Conservation (phyloP, 2,113 vertebrate species). For the Zingel zingel region DNA sequence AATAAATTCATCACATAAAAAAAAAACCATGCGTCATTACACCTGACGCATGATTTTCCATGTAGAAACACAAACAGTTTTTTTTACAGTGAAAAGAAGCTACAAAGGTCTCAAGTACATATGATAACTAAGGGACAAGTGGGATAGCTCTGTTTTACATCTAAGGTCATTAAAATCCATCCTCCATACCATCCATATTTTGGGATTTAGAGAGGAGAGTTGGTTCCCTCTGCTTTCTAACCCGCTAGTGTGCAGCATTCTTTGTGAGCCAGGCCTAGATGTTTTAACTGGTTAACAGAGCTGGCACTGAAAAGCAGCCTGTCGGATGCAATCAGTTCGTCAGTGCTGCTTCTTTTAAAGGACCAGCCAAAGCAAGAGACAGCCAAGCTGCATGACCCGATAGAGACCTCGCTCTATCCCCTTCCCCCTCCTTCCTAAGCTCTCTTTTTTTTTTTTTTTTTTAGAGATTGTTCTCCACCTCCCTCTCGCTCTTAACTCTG, state of each 20-base stretch:
- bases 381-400: slow-evolving; percentile 58
- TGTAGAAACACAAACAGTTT: background rate
- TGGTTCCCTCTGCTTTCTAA: slow-evolving; percentile 10
- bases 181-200: background rate
- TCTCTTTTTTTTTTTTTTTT: background rate
- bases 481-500: slow-evolving; percentile 7
- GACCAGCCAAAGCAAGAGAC: slow-evolving; percentile 63
- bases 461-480: slow-evolving; percentile 14
- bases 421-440: slow-evolving; percentile 11
- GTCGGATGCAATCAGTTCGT: slow-evolving; percentile 76
- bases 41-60: background rate
- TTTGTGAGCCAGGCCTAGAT: slow-evolving; percentile 59
- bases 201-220: background rate
- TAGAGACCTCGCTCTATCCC: slow-evolving; percentile 37
- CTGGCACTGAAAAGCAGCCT: slow-evolving; percentile 73
- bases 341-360: slow-evolving; percentile 62
- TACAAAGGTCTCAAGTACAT: background rate
- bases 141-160: slow-evolving; percentile 1
- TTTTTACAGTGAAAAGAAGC: background rate
- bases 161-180: background rate
- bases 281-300: slow-evolving; percentile 64
- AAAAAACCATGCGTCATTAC: too few relatives aligned
- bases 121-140: background rate
- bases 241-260: slow-evolving; percentile 28
- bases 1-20: slow-evolving; percentile 19